Base-by-base conservation (phyloP, 2,888 invertebrate genomes). In the Dione juno region DNA sequence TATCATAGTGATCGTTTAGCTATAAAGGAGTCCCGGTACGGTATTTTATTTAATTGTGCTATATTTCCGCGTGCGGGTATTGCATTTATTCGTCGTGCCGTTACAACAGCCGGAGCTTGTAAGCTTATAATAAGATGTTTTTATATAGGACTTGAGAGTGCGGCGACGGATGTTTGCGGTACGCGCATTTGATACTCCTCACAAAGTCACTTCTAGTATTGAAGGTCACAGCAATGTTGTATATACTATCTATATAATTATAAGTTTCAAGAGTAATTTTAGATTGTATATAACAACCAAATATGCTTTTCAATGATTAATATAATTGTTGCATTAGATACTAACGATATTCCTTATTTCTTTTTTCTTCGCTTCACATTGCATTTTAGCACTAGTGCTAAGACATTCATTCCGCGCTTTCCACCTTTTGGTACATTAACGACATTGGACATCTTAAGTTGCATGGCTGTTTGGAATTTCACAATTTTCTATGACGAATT, bases 61-160 rank as follows among this genome's bases (percentile, higher is more conserved):
- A 69, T 71, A 68, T 67, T 74, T 74, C 73, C 73, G 66, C 69
- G 66, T 64, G 53, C 65, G 50, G 13, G 57, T 57, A 40, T 50
- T 59, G 66, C 70, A 66, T 70, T 70, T 58, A 72, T 70, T 69
- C 19, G 59, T 65, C 70, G 67, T 70, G 69, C 74, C 74, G 73
- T 72, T 74, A 74, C 73, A 67, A 57, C 71, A 64, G 67, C 67
- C 75, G 76, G 76, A 75, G 69, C 73, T 69, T 58, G 69, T 45
- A 28, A 54, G 70, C 66, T 71, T 73, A 73, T 73, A 71, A 73
- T 66, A 67, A 68, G 73, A 70, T 70, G 74, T 72, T 74, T 74
- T 74, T 74, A 66, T 71, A 48, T 67, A 9, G 40, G 48, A 50
- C 48, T 28, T 41, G 10, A 21, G 35, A 37, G 37, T 37, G 41